Evolutionary conservation across 2,888 invertebrate genomes (phyloP), one percentile per base, ranked within the genome.

Genomic region (Drosophila mimetica): DNA sequence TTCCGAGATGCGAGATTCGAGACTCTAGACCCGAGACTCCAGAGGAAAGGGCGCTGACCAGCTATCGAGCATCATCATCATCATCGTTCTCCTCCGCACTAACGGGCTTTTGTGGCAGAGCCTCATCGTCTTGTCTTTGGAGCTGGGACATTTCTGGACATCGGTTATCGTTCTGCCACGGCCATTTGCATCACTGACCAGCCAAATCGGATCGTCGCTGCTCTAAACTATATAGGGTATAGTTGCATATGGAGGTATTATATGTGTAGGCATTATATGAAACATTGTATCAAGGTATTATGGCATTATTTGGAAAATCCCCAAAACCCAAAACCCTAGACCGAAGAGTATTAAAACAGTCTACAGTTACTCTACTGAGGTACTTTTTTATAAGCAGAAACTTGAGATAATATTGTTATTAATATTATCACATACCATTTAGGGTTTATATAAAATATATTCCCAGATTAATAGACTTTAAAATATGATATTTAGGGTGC

Each of bases 71-170:
- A 18, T n/a, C 55, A 51, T 44, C 55, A 65, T 63, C 64, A 36
- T 48, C 47, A 20, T 44, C 65, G 28, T 39, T 48, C 39, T 59
- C 52, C 59, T 48, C 51, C 64, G 50, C 64, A 71, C 80, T 78
- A 78, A 82, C 85, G 82, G 77, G 64, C 81, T 78, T 76, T 80
- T 72, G 80, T 77, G 84, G 81, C 81, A 81, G 84, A 34, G 22
- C 36, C 28, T 51, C 82, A 47, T 66, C 63, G 53, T 58, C 66
- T 46, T 46, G 54, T 67, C 54, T 44, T 46, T 25, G 37, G 39
- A 18, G 46, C 61, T 75, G 71, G 71, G 75, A 64, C 58, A 44
- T 44, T 44, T 16, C 16, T 46, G 65, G 47, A 47, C 60, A 61
- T 61, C 22, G 44, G 42, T 79, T 64, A 77, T 79, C 69, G 75